Conservation (phyloP, 2,797 vertebrate species). For the Propithecus perrieri region DNA sequence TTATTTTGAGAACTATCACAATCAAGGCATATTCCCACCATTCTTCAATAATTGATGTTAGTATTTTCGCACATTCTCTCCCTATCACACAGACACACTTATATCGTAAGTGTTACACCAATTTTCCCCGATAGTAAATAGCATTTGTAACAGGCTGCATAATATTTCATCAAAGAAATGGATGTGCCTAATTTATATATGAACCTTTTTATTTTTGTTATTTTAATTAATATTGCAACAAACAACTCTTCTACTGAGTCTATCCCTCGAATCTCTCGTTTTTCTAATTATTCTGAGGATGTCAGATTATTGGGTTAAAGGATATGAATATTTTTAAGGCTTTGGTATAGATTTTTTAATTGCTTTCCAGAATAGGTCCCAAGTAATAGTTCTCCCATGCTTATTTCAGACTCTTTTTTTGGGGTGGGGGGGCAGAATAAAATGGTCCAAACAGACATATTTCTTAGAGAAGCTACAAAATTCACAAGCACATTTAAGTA, state of each 20-base stretch:
- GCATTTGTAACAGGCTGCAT: background rate
- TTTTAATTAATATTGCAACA: background rate
- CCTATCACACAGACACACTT: background rate
- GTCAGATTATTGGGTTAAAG: background rate
- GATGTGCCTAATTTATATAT: background rate
- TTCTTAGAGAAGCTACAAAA: conserved; percentile 4
- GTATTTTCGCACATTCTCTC: background rate
- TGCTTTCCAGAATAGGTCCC: background rate
- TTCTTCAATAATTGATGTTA: background rate
- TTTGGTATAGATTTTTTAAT: conserved; percentile 27
- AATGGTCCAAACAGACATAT: background rate
- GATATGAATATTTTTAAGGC: background rate
- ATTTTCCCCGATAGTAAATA: background rate
- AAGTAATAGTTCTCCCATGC: background rate
- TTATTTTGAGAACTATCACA: background rate
- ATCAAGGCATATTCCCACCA: background rate
- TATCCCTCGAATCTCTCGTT: background rate
- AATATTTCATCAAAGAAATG: background rate
- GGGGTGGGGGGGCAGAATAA: background rate
- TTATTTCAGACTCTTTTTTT: background rate
- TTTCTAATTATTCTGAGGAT: background rate
- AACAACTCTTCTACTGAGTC: background rate
- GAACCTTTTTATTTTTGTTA: background rate
- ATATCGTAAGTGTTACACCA: background rate
- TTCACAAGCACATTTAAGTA: background rate